These are phyloP conservation scores for Callospermophilus lateralis DNA, from an alignment of 2,113 vertebrate genomes.

Conservation along the genomic window DNA sequence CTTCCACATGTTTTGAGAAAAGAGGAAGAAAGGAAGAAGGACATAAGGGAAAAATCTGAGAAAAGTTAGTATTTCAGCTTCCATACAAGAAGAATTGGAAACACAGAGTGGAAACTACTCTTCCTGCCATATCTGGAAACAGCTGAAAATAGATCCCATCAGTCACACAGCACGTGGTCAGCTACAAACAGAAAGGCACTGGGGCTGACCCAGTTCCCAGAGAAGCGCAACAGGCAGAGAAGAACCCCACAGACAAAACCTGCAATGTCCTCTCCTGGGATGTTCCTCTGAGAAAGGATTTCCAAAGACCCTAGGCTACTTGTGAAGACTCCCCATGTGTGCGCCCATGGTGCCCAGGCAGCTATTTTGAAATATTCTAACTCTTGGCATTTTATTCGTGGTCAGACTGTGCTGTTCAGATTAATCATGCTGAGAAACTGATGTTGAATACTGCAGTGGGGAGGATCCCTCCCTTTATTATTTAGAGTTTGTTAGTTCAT, in stretches of 20 bases:
- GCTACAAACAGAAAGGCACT: not conserved
- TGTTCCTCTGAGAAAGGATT: not conserved
- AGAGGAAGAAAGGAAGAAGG: not conserved
- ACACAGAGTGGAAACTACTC: not conserved
- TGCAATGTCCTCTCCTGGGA: not conserved
- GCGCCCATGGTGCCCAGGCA: not conserved
- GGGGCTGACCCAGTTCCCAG: not conserved
- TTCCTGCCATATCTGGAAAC: not conserved
- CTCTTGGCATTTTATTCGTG: not conserved
- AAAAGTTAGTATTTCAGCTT: not conserved
- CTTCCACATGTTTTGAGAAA: not conserved
- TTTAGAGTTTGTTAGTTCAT: constrained; percentile 1
- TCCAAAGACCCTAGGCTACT: not conserved
- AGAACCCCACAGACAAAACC: not conserved
- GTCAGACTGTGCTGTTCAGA: not conserved
- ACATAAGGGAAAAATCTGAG: not conserved
- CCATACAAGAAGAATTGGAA: not conserved
- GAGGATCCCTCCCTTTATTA: not conserved
- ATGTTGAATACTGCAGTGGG: not conserved
- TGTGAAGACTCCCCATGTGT: not conserved
- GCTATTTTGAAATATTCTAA: not conserved
- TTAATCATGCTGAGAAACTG: not conserved
- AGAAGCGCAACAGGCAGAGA: not conserved
- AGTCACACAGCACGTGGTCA: not conserved
- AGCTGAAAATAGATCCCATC: not conserved